Percentiles rank a stretch among this genome's conserved stretches.
phyloP scores from a whole-genome alignment of 1,140 invertebrate species.

The Carcinoscorpius rotundicauda region DNA sequence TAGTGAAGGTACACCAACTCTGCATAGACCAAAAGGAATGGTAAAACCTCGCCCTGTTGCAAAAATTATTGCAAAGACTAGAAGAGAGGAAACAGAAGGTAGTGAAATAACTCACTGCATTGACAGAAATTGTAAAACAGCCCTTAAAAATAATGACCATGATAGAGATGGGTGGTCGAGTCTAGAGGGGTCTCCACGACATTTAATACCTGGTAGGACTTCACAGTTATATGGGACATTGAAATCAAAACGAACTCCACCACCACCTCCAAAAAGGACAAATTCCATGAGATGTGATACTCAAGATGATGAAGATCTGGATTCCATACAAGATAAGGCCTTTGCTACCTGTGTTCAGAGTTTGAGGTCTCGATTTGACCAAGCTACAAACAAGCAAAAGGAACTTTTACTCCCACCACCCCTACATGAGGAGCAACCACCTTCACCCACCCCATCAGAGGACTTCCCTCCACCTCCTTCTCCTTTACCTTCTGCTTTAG shows the following conservation, averaged over 20 bases:
- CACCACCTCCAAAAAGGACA: conserved; percentile 67
- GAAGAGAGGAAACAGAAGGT: conserved; percentile 9
- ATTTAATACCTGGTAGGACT: no score
- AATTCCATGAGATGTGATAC: conserved; percentile 34
- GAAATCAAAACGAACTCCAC: conserved; percentile 47
- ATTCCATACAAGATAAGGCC: conserved; percentile 27
- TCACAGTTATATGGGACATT: conserved; percentile 19
- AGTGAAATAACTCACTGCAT: no score
- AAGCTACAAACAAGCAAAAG: conserved; percentile 13
- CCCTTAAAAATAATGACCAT: no score
- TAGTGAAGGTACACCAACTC: conserved; percentile 54
- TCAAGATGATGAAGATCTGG: background rate
- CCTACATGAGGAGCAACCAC: conserved; percentile 21
- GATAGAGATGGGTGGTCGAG: no score
- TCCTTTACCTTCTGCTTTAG: conserved; percentile 29
- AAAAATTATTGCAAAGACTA: conserved; percentile 45
- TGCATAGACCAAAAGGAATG: conserved; percentile 61
- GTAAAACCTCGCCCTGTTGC: conserved; percentile 71
- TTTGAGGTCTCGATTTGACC: conserved; percentile 34
- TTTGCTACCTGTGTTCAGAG: conserved; percentile 38
- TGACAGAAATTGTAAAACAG: no score
- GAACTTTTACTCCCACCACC: conserved; percentile 21
- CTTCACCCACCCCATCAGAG: conserved; percentile 27
- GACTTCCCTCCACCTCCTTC: conserved; percentile 38
- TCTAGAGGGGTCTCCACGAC: no score